These are phyloP conservation scores for Clamator glandarius DNA, from an alignment of 2,797 vertebrate genomes.

Conservation along the genomic window DNA sequence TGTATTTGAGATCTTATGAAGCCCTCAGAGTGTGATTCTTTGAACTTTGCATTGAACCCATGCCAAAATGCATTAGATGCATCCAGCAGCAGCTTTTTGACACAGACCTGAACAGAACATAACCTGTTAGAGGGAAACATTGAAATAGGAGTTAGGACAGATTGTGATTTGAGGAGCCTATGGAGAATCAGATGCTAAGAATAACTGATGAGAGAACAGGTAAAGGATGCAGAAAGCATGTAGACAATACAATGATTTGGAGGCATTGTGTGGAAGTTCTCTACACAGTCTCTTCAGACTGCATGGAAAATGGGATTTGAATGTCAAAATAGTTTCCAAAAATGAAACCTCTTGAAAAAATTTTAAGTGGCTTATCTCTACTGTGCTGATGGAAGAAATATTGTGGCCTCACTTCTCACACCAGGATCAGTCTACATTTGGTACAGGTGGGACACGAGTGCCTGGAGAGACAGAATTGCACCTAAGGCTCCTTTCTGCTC, in stretches of 20 bases:
- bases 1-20: not conserved
- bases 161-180: not conserved
- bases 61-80: not conserved
- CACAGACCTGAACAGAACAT: rapidly evolving
- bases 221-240: not conserved
- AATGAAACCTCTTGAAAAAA: not conserved
- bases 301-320: not conserved
- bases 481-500: not conserved
- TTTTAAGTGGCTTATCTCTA: not conserved
- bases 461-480: not conserved
- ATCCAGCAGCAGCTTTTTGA: not conserved
- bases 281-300: not conserved
- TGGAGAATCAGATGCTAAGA: not conserved
- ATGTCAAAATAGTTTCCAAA: not conserved
- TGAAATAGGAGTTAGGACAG: not conserved
- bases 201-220: not conserved
- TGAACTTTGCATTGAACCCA: not conserved
- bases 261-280: not conserved
- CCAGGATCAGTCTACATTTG: not conserved
- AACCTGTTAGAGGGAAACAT: not conserved
- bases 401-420: not conserved
- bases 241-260: not conserved
- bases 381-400: not conserved
- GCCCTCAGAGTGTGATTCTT: not conserved
- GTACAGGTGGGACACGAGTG: not conserved